Evolutionary conservation across 2,113 vertebrate species (phyloP).

Genomic region (Chionis minor): DNA sequence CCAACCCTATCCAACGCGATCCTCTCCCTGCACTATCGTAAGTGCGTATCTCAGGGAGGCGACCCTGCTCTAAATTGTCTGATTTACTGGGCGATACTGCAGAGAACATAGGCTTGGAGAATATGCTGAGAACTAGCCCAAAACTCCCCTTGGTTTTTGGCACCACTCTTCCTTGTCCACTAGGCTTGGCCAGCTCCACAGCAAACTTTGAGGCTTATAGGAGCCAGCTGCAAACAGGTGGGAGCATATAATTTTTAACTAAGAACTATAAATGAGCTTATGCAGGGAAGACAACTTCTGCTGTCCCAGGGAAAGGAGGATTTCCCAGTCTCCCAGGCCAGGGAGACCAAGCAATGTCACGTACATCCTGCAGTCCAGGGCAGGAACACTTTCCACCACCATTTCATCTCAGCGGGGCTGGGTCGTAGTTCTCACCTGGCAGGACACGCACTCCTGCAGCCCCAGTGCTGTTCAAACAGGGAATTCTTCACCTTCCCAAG

Average conservation of each 20-base stretch:
- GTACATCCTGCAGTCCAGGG: neutral
- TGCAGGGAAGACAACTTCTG: neutral
- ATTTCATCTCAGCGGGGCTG: neutral
- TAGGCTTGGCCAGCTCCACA: neutral
- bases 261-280: neutral
- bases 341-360: neutral
- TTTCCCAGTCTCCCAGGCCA: neutral
- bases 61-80: neutral
- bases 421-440: neutral
- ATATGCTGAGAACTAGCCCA: neutral
- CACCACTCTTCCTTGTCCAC: neutral
- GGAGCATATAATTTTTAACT: neutral
- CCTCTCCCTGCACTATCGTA: neutral
- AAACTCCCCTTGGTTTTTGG: neutral
- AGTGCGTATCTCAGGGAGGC: neutral
- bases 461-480: neutral
- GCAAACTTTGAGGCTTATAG: neutral
- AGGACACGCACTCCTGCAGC: neutral
- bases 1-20: rapidly evolving
- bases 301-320: neutral
- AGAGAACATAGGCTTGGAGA: neutral
- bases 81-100: neutral
- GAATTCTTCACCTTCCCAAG: neutral
- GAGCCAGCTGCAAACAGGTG: neutral
- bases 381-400: neutral